Evolutionary conservation across 2,113 vertebrate species (phyloP), one percentile per base, ranked within the genome.

Genomic region (Caranx ignobilis): DNA sequence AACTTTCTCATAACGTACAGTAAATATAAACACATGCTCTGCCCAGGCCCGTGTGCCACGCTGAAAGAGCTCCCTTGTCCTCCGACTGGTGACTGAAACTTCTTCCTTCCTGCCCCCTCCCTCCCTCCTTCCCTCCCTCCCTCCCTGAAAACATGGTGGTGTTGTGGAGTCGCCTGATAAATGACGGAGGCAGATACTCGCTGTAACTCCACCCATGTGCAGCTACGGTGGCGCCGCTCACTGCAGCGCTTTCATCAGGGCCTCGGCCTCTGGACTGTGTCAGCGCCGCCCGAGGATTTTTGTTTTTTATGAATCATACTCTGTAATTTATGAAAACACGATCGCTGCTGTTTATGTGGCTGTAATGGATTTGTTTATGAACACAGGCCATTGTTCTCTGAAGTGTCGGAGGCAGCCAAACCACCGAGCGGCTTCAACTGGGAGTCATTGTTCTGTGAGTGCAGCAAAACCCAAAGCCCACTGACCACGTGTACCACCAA

Each of bases 21-120:
- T 94, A 93, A 95, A 95, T 87, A 94, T 82, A 93, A 93, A 94
- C 93, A 93, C 87, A 93, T 93, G 93, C 87, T 76, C 77, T 39
- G 43, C 84, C 72, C 78, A 18, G 81, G 71, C 75, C 69, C 70
- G 66, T 81, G 83, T 64, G 74, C 60, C 71, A 43, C 11, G 34
- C 87, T 93, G 79, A 95, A 93, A 90, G 89, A 78, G 41, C 66
- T 80, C 71, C 82, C 87, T 91, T 94, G 90, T 93, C 79, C 85
- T 91, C 72, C 1, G 43, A 48, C 45, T 60, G 82, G 70, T 31
- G 79, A 75, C 83, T 50, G 50, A 68, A 43, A 79, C 77, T 35
- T 82, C 86, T 84, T 89, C 83, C 85, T 87, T 84, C 81, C 79
- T 56, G 26, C 76, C 37, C 47, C 26, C 26, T 26, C 26, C 26